phyloP scores from a whole-genome alignment of 1,140 invertebrate genomes.

The Pollicipes pollicipes region DNA sequence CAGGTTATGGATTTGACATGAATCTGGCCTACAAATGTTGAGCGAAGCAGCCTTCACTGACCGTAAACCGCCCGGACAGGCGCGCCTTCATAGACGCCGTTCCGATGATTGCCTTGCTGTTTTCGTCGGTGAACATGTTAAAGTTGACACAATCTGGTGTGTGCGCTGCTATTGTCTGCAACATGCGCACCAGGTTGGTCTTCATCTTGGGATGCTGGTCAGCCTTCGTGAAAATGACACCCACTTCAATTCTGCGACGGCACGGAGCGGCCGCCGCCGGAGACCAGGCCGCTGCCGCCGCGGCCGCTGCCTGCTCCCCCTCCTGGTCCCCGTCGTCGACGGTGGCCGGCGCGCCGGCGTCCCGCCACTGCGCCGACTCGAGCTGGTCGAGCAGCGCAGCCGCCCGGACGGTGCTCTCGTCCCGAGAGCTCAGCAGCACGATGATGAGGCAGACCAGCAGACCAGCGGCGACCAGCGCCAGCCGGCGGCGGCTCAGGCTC shows the following conservation, averaged over 20 bases:
- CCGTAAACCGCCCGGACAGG: conserved; percentile 24
- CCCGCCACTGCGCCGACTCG: background rate
- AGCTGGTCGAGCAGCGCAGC: background rate
- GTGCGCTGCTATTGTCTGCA: conserved; percentile 35
- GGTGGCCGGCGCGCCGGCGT: conserved; percentile 25
- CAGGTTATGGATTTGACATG: background rate
- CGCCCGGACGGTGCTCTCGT: too few relatives aligned
- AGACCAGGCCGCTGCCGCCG: conserved; percentile 65
- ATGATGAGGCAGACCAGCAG: background rate
- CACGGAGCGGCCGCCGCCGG: conserved; percentile 48
- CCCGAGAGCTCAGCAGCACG: background rate
- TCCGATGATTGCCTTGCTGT: conserved; percentile 41
- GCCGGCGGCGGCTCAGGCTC: background rate
- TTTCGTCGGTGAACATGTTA: conserved; percentile 46
- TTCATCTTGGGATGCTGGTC: conserved; percentile 36
- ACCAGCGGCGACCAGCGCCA: background rate
- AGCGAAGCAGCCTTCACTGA: conserved; percentile 26
- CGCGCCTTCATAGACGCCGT: conserved; percentile 32
- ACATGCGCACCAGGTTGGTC: conserved; percentile 38
- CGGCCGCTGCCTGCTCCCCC: conserved; percentile 67
- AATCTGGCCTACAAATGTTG: background rate
- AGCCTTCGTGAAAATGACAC: conserved; percentile 40
- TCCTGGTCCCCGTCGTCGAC: conserved; percentile 61
- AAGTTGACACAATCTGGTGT: conserved; percentile 37
- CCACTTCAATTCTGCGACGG: conserved; percentile 20